Conservation (phyloP, 2,888 invertebrate species). For the Tyria jacobaeae region DNA sequence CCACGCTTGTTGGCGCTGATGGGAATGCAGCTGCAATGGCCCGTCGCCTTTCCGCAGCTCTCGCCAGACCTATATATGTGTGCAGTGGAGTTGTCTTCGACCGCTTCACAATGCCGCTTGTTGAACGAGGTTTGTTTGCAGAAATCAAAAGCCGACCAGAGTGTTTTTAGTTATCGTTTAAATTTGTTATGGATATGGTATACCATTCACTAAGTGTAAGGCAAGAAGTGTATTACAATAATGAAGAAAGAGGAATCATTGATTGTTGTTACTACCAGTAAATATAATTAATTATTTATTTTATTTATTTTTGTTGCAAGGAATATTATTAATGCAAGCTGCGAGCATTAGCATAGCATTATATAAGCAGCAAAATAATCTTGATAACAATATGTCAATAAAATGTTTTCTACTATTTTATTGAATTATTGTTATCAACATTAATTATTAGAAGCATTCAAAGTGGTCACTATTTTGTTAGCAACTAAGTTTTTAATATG, state of each 20-base stretch:
- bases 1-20: constrained; percentile 47
- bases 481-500: no score
- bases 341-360: no score
- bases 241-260: not conserved
- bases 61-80: constrained; percentile 61
- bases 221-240: not conserved
- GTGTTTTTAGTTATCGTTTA: constrained; percentile 51
- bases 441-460: no score
- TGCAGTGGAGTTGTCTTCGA: constrained; percentile 58
- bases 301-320: no score
- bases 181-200: not conserved
- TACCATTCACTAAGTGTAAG: not conserved
- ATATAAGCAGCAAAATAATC: no score
- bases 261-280: no score
- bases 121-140: constrained; percentile 55
- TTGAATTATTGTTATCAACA: no score
- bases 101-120: constrained; percentile 62
- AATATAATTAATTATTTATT: no score
- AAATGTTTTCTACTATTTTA: no score
- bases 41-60: constrained; percentile 57
- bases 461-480: no score
- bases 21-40: constrained; percentile 54
- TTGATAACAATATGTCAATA: no score
- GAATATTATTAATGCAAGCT: no score
- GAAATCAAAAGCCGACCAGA: constrained; percentile 66